Base-by-base conservation (phyloP, 2,888 invertebrate genomes). In the Phengaris arion region DNA sequence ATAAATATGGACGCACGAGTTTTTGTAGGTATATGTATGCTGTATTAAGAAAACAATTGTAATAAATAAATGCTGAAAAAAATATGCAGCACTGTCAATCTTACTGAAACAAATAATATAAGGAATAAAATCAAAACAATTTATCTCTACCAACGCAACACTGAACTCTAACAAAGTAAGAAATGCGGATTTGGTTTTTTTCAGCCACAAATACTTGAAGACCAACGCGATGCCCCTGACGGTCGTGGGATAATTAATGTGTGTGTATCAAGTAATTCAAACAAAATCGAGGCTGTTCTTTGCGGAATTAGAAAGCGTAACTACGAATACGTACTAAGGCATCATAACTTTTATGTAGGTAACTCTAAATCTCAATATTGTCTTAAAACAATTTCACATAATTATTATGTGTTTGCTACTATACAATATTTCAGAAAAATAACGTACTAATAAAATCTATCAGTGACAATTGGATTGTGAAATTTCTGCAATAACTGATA, bases 251-350 rank as follows among this genome's bases (percentile, higher is more conserved):
- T 51, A 51, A 15, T 52, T 70, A 46, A 69, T 69, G 48, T 52
- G 52, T 10, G 12, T 64, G 10, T 0, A 54, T 12, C 52, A 54
- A 51, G 35, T 54, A 12, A 12, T 35, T 13, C 6, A 52, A 22
- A 72, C n/a, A 52, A 52, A 52, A 64, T 64, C 35, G 15, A 52
- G 51, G 52, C 12, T 54, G 52, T 72, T 13, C 5, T 68, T 54
- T 54, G 72, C 72, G 54, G 35, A 54, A 72, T 72, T 54, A 72
- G 72, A 72, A 72, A 72, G 72, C 54, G 72, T 72, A 35, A 72
- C 51, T 45, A 54, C 52, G 70, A 70, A 72, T 64, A 46, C 35
- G 68, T 13, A 72, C 35, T 72, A 70, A 52, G 72, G 35, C 13
- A 72, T 13, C 72, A 72, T 72, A 13, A 52, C 6, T 72, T 51